Evolutionary conservation across 2,113 vertebrate species (phyloP).

Genomic region (Sebastes schlegelii): DNA sequence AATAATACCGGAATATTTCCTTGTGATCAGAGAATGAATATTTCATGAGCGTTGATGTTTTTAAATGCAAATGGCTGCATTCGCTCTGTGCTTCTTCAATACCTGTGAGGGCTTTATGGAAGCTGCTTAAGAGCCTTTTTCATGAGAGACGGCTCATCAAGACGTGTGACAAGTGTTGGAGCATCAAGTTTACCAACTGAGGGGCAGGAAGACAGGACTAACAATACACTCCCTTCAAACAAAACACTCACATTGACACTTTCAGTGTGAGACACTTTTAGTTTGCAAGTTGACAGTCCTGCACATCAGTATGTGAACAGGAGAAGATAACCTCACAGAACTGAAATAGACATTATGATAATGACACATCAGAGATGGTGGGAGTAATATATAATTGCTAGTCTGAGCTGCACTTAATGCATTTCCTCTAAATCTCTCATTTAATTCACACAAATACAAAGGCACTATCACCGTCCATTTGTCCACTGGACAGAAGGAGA

Average conservation of each 20-base stretch:
- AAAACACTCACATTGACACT: slow-evolving; percentile 32
- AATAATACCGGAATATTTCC: neutral
- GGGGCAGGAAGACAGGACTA: slow-evolving; percentile 22
- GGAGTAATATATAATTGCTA: slow-evolving; percentile 51
- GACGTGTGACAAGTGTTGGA: slow-evolving; percentile 12
- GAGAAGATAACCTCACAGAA: slow-evolving; percentile 25
- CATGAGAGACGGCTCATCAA: slow-evolving; percentile 15
- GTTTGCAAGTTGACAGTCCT: slow-evolving; percentile 22
- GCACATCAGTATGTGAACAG: neutral
- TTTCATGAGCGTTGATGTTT: slow-evolving; percentile 7
- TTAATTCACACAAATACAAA: slow-evolving; percentile 38
- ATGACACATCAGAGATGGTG: slow-evolving; percentile 50
- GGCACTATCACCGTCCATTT: neutral
- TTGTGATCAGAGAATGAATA: slow-evolving; percentile 20
- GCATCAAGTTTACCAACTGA: slow-evolving; percentile 12
- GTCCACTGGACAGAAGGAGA: neutral
- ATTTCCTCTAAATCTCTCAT: slow-evolving; percentile 34
- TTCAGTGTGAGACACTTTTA: slow-evolving; percentile 30
- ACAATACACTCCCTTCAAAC: slow-evolving; percentile 24
- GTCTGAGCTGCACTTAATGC: slow-evolving; percentile 51
- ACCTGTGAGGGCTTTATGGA: neutral
- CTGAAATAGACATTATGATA: slow-evolving; percentile 52
- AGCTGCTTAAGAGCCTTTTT: neutral
- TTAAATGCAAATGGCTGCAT: slow-evolving; percentile 8
- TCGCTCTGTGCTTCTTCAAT: neutral